Evolutionary conservation across 2,888 invertebrate genomes (phyloP).

Genomic region (Tipula helvola): DNA sequence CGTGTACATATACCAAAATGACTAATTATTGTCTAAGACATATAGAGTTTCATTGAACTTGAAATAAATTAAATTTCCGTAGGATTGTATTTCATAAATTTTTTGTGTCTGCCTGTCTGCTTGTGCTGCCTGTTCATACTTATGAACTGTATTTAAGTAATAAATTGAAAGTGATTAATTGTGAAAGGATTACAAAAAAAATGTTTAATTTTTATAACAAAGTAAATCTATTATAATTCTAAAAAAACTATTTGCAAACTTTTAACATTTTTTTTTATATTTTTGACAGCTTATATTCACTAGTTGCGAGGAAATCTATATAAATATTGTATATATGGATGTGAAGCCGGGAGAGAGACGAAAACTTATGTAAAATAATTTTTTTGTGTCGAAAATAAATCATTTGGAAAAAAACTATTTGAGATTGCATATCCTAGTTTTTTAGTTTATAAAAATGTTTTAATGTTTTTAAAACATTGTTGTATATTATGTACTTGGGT

Average conservation of each 20-base stretch:
- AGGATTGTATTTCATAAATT: neutral
- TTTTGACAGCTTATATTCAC: neutral
- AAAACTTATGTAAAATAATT: neutral
- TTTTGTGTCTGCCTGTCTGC: neutral
- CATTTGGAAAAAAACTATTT: neutral
- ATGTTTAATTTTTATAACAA: neutral
- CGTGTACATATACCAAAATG: neutral
- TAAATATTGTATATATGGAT: neutral
- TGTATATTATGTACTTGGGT: neutral
- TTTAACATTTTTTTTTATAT: neutral
- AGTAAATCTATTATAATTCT: neutral
- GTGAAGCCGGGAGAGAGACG: neutral
- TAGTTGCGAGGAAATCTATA: neutral
- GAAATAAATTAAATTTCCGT: neutral
- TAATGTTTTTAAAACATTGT: constrained; percentile 4
- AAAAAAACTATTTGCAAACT: neutral
- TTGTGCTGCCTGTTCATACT: neutral
- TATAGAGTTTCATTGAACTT: neutral
- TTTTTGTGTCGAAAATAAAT: neutral
- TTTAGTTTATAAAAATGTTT: neutral
- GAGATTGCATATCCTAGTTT: neutral
- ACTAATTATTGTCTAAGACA: neutral
- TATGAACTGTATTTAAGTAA: neutral
- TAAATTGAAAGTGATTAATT: neutral
- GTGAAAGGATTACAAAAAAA: neutral